A percentile compares a stretch with the other conserved stretches of the same genome.
phyloP scores from a whole-genome alignment of 2,888 invertebrate species.

The Cantharis lateralis region DNA sequence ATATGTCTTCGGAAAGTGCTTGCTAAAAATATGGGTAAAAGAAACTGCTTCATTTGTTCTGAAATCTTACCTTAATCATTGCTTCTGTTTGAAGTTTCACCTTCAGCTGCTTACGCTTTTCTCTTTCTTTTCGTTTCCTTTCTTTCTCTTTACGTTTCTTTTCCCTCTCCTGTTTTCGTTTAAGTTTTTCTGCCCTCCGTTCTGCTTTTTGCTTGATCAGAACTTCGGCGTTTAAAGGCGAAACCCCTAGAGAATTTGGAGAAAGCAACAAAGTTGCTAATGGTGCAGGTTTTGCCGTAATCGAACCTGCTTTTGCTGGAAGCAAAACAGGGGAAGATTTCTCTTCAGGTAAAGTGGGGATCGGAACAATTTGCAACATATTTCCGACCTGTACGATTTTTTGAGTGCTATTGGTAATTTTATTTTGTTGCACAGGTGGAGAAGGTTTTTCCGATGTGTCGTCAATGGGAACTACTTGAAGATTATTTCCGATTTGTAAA shows the following conservation, averaged over 20 bases:
- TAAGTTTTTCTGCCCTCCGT: slow-evolving; percentile 50
- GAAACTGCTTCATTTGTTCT: background rate
- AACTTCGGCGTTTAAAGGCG: slow-evolving; percentile 41
- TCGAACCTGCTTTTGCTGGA: background rate
- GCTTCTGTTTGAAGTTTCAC: slow-evolving; percentile 52
- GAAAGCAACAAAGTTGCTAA: background rate
- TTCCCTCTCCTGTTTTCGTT: slow-evolving; percentile 51
- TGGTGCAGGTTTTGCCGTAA: background rate
- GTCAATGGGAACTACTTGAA: slow-evolving; percentile 64
- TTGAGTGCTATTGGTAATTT: slow-evolving; percentile 31
- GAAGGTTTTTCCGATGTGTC: slow-evolving; percentile 31
- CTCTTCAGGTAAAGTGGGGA: slow-evolving; percentile 41
- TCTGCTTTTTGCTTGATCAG: slow-evolving; percentile 48
- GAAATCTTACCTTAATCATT: slow-evolving; percentile 52
- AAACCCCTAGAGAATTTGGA: background rate
- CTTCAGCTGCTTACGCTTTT: slow-evolving; percentile 49
- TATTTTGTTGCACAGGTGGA: slow-evolving; percentile 19
- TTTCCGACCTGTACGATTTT: slow-evolving; percentile 61
- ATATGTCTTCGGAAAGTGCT: slow-evolving; percentile 37
- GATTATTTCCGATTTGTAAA: slow-evolving; percentile 62
- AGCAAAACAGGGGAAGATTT: background rate
- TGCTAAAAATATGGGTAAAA: slow-evolving; percentile 26
- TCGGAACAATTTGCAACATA: slow-evolving; percentile 65
- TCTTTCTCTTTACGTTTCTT: slow-evolving; percentile 52
- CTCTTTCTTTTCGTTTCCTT: slow-evolving; percentile 49